phyloP scores from a whole-genome alignment of 2,113 vertebrate genomes.

The Notarius quadriscutis region DNA sequence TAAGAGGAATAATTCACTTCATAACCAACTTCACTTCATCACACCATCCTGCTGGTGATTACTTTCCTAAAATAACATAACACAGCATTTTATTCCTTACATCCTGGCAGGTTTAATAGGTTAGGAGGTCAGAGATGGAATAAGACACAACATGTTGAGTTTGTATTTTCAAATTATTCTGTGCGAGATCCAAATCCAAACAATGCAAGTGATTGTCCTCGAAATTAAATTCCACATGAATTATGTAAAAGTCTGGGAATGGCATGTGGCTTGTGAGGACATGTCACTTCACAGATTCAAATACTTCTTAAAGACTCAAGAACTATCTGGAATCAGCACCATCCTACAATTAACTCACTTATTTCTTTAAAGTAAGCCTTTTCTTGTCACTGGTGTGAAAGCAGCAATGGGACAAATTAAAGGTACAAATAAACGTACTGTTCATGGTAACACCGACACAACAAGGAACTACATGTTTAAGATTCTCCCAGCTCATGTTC shows the following conservation, averaged over 20 bases:
- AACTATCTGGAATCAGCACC: background rate
- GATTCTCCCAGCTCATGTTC: background rate
- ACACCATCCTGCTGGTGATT: background rate
- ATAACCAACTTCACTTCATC: background rate
- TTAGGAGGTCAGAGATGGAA: background rate
- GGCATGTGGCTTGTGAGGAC: background rate
- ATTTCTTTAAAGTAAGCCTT: background rate
- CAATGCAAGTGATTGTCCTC: background rate
- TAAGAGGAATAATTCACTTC: no score
- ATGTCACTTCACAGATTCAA: background rate
- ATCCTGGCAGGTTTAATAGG: background rate
- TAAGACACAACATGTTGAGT: background rate
- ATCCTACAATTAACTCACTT: background rate
- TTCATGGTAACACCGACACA: no score
- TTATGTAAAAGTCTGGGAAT: background rate
- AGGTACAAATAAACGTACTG: background rate
- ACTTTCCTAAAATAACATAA: background rate
- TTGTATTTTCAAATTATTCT: background rate
- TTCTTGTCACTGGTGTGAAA: background rate
- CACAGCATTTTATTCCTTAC: background rate
- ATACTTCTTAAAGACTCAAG: background rate
- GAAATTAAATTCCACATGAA: background rate
- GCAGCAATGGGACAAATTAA: background rate
- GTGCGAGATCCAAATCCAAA: background rate
- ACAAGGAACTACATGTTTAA: background rate